Base-by-base conservation (phyloP, 1,140 invertebrate species). In the Hycleus cichorii region DNA sequence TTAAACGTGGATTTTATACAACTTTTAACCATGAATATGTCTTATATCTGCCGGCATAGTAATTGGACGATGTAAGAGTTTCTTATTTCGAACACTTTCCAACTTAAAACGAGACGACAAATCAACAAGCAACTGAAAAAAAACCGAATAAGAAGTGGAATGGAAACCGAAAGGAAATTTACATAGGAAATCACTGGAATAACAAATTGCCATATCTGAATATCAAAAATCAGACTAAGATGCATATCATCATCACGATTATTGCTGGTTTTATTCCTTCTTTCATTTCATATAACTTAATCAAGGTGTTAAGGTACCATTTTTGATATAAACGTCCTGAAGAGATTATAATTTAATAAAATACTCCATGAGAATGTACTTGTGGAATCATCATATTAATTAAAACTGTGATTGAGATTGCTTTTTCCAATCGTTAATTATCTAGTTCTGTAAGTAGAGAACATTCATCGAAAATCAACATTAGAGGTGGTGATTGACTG, bases 1-100 rank as follows among this genome's bases (percentile, higher is more conserved):
- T 58, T 64, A 64, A 64, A 46, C 59, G 42, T 32, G 59, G 62
- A 64, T 64, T 64, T 58, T 61, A 64, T 64, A 64, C 58, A 61
- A 64, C 47, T 58, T 59, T 39, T 32, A 54, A 49, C 11, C 60
- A 47, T 55, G 26, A 62, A 51, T 49, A 49, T 59, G 57, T 59
- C 50, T 48, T 46, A 49, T 47, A 59, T 47, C 57, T 49, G 24
- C 24, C 44, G 49, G 49, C 57, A 53, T 42, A 12, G 57, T 42
- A 48, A 51, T 50, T 43, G 42, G 57, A 10, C 11, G 40, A 52
- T 52, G 51, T 45, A 45, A 38, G 40, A 53, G 42, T 53, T 45
- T 27, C 45, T 58, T 51, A 58, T 52, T 58, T 32, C 42, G 39
- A 58, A 51, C 45, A 58, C 49, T 58, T 32, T 32, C 45, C 9